Conservation (phyloP, 2,797 vertebrate species). For the Telmatherina bonti region DNA sequence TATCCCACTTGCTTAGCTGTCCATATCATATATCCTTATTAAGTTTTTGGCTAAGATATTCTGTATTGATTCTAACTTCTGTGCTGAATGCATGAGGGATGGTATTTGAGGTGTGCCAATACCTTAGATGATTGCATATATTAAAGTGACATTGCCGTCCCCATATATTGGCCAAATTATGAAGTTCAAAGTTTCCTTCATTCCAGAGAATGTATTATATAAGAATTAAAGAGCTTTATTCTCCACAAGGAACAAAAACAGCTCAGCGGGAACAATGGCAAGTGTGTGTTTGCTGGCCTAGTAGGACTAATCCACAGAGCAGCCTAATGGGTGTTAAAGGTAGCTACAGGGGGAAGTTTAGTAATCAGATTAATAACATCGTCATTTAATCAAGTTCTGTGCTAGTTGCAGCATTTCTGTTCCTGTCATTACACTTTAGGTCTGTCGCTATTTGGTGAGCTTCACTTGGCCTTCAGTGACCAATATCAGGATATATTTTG, state of each 20-base stretch:
- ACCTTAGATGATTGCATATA: not conserved
- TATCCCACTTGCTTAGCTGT: not conserved
- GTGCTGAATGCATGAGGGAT: constrained; percentile 9
- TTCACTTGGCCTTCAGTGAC: constrained; percentile 7
- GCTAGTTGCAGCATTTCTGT: constrained; percentile 34
- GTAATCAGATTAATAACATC: constrained; percentile 80
- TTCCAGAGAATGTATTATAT: constrained; percentile 58
- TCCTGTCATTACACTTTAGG: constrained; percentile 9
- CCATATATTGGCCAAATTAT: constrained; percentile 6
- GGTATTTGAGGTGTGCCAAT: not conserved
- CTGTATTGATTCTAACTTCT: constrained; percentile 21
- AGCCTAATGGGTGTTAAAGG: constrained; percentile 62
- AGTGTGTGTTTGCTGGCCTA: constrained; percentile 59
- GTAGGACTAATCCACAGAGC: constrained; percentile 60
- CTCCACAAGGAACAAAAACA: constrained; percentile 69
- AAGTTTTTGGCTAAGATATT: constrained; percentile 7
- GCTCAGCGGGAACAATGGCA: constrained; percentile 74
- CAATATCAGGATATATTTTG: constrained; percentile 7
- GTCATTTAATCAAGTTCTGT: constrained; percentile 64
- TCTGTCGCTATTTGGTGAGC: not conserved
- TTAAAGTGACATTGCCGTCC: not conserved
- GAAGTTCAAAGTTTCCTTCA: constrained; percentile 40
- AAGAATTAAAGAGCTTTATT: constrained; percentile 70
- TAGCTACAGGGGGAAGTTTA: constrained; percentile 45
- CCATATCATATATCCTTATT: constrained; percentile 12